Evolutionary conservation across 2,113 vertebrate species (phyloP).

Genomic region (Dolichotis patagonum): DNA sequence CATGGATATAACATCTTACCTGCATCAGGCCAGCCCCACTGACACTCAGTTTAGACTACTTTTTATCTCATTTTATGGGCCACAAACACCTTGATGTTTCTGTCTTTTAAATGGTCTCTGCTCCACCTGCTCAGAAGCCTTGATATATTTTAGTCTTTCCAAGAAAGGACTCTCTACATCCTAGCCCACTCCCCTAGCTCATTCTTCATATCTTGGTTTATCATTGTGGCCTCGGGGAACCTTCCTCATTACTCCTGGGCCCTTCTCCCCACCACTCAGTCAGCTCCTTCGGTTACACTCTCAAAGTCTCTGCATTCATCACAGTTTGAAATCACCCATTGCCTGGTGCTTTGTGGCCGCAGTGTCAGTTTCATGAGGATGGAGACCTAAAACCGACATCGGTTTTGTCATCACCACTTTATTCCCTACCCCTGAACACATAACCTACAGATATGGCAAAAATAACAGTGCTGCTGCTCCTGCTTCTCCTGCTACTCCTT

Average conservation of each 20-base stretch:
- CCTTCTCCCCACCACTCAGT: neutral
- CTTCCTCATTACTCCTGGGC: neutral
- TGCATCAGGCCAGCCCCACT: neutral
- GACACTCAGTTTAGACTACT: neutral
- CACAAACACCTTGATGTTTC: neutral
- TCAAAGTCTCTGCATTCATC: neutral
- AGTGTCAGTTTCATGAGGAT: conserved; percentile 7
- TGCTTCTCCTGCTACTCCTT: fast-evolving
- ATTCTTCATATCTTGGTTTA: conserved; percentile 68
- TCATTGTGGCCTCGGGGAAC: conserved; percentile 14
- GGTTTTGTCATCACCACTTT: neutral
- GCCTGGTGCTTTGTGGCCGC: neutral
- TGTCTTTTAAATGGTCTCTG: neutral
- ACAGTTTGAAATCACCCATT: neutral
- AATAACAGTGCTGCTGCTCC: fast-evolving
- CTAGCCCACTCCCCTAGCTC: conserved; percentile 53
- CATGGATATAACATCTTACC: fast-evolving
- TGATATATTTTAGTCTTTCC: neutral
- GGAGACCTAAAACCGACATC: neutral
- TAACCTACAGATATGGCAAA: neutral
- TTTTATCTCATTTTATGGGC: neutral
- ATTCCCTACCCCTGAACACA: neutral
- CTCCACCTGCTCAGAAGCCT: neutral
- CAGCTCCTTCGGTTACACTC: conserved; percentile 6
- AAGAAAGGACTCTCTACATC: conserved; percentile 45